Evolutionary conservation across 2,888 invertebrate species (phyloP).

Genomic region (Rhamphomyia laevipes): DNA sequence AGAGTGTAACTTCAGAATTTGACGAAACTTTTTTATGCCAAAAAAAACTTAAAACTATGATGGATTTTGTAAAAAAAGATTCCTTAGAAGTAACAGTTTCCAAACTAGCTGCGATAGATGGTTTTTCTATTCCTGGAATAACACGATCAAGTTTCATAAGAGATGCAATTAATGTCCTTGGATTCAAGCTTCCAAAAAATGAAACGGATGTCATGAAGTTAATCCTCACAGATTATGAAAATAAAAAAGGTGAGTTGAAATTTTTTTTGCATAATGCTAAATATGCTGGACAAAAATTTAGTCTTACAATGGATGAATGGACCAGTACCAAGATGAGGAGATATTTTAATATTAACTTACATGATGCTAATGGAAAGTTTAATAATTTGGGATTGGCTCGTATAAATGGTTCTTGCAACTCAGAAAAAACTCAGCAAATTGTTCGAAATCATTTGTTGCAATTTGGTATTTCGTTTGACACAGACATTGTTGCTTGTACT

Average conservation of each 20-base stretch:
- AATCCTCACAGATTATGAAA: neutral
- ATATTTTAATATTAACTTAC: neutral
- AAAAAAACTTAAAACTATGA: neutral
- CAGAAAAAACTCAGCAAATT: neutral
- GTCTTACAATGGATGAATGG: neutral
- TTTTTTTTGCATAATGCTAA: neutral
- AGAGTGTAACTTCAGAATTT: neutral
- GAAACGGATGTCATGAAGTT: neutral
- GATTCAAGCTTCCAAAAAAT: neutral
- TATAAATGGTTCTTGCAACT: neutral
- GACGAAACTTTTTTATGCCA: neutral
- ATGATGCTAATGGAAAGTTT: neutral
- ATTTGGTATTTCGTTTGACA: neutral
- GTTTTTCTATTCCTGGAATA: neutral
- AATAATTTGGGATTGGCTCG: neutral
- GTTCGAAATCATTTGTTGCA: neutral
- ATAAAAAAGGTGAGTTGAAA: neutral
- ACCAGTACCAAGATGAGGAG: neutral
- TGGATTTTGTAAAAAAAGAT: neutral
- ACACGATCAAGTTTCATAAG: neutral
- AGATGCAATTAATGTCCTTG: neutral
- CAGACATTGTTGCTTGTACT: neutral
- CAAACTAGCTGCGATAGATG: neutral
- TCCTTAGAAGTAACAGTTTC: neutral
- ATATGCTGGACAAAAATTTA: neutral